Conservation (phyloP, 2,797 vertebrate species). For the Spheniscus humboldti region DNA sequence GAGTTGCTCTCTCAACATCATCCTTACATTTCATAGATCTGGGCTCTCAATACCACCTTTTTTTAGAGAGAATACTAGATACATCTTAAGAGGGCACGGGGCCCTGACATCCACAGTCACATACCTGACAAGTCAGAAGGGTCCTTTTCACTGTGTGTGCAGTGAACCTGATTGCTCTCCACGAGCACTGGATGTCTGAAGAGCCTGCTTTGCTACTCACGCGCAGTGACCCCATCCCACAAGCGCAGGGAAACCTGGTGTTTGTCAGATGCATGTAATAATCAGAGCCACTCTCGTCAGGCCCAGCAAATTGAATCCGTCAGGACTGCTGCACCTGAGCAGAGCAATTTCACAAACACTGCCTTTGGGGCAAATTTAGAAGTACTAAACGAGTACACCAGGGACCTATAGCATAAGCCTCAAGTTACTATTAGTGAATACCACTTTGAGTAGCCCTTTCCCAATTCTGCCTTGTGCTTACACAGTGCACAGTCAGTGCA, state of each 20-base stretch:
- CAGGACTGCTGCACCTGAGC: background rate
- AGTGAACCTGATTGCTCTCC: accelerated
- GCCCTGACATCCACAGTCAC: background rate
- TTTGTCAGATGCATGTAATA: background rate
- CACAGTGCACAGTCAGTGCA: too few species aligned
- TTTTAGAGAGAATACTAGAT: background rate
- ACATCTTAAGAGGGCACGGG: background rate
- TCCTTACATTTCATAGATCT: background rate
- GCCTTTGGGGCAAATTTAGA: background rate
- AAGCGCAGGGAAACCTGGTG: background rate
- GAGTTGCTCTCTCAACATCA: accelerated
- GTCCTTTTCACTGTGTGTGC: background rate
- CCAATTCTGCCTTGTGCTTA: background rate
- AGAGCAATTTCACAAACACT: background rate
- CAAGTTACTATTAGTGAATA: background rate
- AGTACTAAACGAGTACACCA: background rate
- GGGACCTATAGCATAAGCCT: background rate
- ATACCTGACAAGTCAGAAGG: background rate
- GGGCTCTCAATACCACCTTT: background rate
- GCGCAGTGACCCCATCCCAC: background rate
- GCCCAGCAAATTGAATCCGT: background rate
- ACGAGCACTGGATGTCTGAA: accelerated
- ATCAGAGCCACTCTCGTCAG: background rate
- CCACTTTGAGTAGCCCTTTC: background rate
- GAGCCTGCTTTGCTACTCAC: background rate